These are phyloP conservation scores for Gobionotothen gibberifrons DNA, from an alignment of 2,797 vertebrate genomes.

Conservation along the genomic window DNA sequence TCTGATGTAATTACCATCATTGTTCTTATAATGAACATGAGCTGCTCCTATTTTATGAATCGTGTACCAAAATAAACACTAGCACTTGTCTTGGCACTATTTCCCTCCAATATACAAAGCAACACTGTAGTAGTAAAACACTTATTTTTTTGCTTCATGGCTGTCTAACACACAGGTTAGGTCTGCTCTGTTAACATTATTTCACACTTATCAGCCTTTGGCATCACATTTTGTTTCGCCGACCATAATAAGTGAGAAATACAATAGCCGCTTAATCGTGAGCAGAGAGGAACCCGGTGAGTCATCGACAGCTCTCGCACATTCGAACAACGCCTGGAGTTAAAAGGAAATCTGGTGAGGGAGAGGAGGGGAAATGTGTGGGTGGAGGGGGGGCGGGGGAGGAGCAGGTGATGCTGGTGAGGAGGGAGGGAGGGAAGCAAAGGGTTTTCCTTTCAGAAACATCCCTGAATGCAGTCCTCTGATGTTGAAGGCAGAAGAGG, in stretches of 20 bases:
- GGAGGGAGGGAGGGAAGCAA: constrained; percentile 14
- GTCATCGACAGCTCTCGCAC: constrained; percentile 78
- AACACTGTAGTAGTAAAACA: constrained; percentile 16
- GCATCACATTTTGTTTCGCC: constrained; percentile 54
- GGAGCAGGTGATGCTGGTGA: constrained; percentile 46
- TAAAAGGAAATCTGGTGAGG: constrained; percentile 61
- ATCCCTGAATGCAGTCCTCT: constrained; percentile 52
- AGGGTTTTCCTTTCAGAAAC: constrained; percentile 67
- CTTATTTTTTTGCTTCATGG: constrained; percentile 23
- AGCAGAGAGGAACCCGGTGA: constrained; percentile 72
- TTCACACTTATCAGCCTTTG: constrained; percentile 64
- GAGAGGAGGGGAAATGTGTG: constrained; percentile 55
- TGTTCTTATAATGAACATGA: background rate
- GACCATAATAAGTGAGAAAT: constrained; percentile 71
- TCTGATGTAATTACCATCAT: background rate
- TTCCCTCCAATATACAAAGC: constrained; percentile 26
- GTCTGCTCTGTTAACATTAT: constrained; percentile 44
- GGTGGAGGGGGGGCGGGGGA: constrained; percentile 50
- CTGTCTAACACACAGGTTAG: constrained; percentile 27
- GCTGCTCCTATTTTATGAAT: constrained; percentile 3
- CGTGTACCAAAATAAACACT: background rate
- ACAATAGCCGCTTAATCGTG: constrained; percentile 64
- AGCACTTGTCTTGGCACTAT: background rate
- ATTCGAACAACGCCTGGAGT: constrained; percentile 56
- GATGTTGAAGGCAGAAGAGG: constrained; percentile 30